Evolutionary conservation across 2,797 vertebrate genomes (phyloP).

Genomic region (Falco cherrug): DNA sequence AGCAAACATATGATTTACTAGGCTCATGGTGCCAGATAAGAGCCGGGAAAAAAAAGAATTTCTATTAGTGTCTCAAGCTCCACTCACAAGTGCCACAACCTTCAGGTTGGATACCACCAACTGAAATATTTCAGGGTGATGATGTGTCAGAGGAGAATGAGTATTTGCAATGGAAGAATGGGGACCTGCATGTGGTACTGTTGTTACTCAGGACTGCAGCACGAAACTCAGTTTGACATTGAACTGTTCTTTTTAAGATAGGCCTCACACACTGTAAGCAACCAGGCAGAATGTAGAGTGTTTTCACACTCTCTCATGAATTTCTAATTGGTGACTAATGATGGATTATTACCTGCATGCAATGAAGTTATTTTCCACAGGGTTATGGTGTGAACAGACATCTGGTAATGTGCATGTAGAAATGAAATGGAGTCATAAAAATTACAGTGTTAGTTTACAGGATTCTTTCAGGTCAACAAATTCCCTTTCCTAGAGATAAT

Average conservation of each 20-base stretch:
- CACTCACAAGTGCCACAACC: neutral
- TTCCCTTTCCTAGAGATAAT: neutral
- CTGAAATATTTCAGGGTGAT: slow-evolving; percentile 14
- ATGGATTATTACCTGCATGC: neutral
- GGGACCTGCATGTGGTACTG: neutral
- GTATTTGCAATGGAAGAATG: neutral
- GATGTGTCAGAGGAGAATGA: neutral
- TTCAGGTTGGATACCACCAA: neutral
- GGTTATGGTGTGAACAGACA: neutral
- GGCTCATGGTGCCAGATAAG: neutral
- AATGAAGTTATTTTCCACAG: slow-evolving; percentile 35
- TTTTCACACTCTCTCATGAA: slow-evolving; percentile 12
- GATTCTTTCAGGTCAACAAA: neutral
- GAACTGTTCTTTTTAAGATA: neutral
- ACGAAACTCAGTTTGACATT: neutral
- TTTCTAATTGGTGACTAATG: slow-evolving; percentile 56
- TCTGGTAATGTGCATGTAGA: slow-evolving; percentile 1
- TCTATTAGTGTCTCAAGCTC: neutral
- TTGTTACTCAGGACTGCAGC: neutral
- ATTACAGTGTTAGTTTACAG: slow-evolving; percentile 1
- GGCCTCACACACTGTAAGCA: neutral
- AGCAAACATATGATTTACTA: neutral
- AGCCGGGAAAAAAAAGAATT: neutral
- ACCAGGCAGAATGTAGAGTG: neutral
- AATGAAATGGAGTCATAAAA: slow-evolving; percentile 37